These are phyloP conservation scores for Malurus splendens DNA, from an alignment of 2,797 vertebrate genomes.

Conservation along the genomic window DNA sequence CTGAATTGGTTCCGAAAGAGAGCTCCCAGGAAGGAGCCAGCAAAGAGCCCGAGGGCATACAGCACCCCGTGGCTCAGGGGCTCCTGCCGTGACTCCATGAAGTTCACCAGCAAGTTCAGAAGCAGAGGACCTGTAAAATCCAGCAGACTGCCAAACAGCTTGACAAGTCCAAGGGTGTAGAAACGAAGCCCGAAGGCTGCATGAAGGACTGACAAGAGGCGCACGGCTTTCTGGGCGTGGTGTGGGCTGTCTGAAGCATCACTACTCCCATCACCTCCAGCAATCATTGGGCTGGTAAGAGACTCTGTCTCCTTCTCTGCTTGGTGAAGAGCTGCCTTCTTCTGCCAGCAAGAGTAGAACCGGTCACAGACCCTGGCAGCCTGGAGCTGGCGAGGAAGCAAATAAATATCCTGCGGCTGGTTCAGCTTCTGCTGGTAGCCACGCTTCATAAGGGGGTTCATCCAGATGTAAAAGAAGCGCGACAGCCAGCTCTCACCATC, in stretches of 20 bases:
- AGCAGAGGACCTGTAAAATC: conserved; percentile 86
- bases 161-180: conserved; percentile 83
- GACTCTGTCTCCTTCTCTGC: neutral
- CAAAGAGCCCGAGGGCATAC: conserved; percentile 84
- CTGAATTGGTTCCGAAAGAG: conserved; percentile 83
- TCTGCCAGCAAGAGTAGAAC: conserved; percentile 81
- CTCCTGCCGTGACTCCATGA: conserved; percentile 83
- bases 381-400: conserved; percentile 80
- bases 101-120: conserved; percentile 84
- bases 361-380: conserved; percentile 66
- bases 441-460: conserved; percentile 82
- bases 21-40: conserved; percentile 76
- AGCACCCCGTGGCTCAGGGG: conserved; percentile 79
- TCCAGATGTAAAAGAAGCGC: conserved; percentile 87
- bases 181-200: conserved; percentile 80
- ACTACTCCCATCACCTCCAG: neutral
- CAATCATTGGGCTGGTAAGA: conserved; percentile 38
- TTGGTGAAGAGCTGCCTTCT: conserved; percentile 33
- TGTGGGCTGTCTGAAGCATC: neutral
- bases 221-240: neutral
- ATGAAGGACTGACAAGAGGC: conserved; percentile 78
- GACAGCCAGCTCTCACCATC: conserved; percentile 88
- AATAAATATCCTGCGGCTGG: conserved; percentile 75
- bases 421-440: conserved; percentile 79
- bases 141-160: conserved; percentile 76